These are phyloP conservation scores for Psylliodes chrysocephalus DNA, from an alignment of 2,888 invertebrate genomes.

Conservation along the genomic window DNA sequence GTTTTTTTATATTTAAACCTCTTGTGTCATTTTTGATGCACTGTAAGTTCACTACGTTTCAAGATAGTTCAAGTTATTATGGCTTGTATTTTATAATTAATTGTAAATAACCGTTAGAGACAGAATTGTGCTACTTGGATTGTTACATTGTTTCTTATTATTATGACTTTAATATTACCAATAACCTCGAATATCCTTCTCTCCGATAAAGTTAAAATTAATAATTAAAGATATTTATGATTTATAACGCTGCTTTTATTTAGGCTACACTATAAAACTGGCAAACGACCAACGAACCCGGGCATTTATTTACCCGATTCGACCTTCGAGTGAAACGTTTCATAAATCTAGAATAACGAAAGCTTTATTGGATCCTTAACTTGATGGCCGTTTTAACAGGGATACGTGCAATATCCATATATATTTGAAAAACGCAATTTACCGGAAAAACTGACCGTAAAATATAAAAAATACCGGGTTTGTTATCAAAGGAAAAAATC, in stretches of 20 bases:
- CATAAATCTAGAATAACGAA: not conserved
- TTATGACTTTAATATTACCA: too few relatives aligned
- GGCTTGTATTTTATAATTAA: too few relatives aligned
- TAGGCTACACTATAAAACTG: not conserved
- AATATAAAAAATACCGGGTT: not conserved
- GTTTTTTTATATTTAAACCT: too few relatives aligned
- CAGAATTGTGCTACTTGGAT: too few relatives aligned
- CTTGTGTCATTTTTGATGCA: too few relatives aligned
- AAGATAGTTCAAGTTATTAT: too few relatives aligned
- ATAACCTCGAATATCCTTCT: too few relatives aligned
- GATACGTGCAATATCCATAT: not conserved
- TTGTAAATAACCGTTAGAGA: too few relatives aligned
- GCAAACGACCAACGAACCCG: not conserved
- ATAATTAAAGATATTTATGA: not conserved
- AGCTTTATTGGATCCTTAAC: slow-evolving; percentile 7
- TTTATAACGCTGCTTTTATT: not conserved
- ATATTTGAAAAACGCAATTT: slow-evolving; percentile 6
- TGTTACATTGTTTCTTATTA: too few relatives aligned
- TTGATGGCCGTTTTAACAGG: slow-evolving; percentile 8
- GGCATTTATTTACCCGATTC: not conserved
- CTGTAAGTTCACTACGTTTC: too few relatives aligned
- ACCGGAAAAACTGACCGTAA: not conserved
- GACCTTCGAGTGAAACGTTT: not conserved
- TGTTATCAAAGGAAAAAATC: not conserved
- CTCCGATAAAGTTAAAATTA: too few relatives aligned